Evolutionary conservation across 2,888 invertebrate species (phyloP), one percentile per base, ranked within the genome.

Genomic region (Tuta absoluta): DNA sequence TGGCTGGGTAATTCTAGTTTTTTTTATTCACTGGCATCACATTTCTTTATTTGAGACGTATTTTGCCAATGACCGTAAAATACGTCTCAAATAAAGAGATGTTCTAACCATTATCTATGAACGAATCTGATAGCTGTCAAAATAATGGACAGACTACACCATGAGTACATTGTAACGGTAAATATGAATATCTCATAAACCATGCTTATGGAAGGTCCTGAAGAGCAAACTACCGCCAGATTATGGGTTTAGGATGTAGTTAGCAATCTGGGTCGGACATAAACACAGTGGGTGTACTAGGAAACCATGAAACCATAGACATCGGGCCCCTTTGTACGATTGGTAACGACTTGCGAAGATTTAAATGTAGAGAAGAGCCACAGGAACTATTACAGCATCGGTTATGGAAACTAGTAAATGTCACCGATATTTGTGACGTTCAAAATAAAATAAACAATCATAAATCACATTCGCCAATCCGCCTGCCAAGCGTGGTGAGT

Each of bases 201-300:
- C 45, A 17, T 17, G 45, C n/a, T n/a, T 45, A 45, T 45, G 45
- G 17, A 4, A 19, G 51, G 12, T 41, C 21, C 58, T 37, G 58
- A 59, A 59, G 8, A 38, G 58, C 4, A 38, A 37, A 23, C 58
- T 41, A 59, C 58, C 14, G 58, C 14, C 21, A 59, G 58, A 59
- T 59, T 59, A 59, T 59, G 33, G 58, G 33, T 59, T 59, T 41
- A 59, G 58, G 58, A 59, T 21, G 58, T 59, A 38, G 33, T 53
- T 21, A 17, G 38, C 58, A 12, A 59, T 59, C 41, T 38, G 38
- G 37, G 58, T 14, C 21, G 21, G 33, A 38, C 58, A 23, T 59
- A 21, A 59, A 59, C 23, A 23, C 21, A 8, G 23, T 53, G n/a
- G n/a, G 45, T n/a, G 45, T 45, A 45, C 45, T 45, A 45, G 45